A percentile compares a stretch with the other conserved stretches of the same genome.
phyloP scores from a whole-genome alignment of 2,113 vertebrate genomes.

The Myotis yumanensis region DNA sequence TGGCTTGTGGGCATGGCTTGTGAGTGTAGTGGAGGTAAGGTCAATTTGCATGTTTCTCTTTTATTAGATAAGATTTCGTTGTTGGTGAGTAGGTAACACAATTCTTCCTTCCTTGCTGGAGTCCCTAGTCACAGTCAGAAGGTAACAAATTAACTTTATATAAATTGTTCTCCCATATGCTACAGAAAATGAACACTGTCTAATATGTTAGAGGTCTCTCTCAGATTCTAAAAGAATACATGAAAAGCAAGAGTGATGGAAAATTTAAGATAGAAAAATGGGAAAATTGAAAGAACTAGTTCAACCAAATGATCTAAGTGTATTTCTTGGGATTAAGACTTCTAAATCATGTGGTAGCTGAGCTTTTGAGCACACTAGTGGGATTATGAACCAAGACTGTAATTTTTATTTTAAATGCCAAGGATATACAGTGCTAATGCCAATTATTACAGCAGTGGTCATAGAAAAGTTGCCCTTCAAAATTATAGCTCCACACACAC shows the following conservation, averaged over 20 bases:
- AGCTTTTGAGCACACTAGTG: conserved; percentile 1
- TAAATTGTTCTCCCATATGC: not conserved
- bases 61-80: no score
- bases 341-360: not conserved
- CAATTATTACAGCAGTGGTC: not conserved
- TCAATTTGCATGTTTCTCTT: no score
- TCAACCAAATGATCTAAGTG: not conserved
- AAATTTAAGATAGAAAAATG: not conserved
- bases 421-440: conserved; percentile 30
- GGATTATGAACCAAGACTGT: not conserved
- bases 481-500: not conserved
- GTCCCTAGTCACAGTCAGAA: not conserved
- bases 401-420: conserved; percentile 38
- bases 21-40: no score
- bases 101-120: not conserved
- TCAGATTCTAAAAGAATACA: not conserved
- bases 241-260: not conserved
- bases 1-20: no score
- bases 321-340: not conserved
- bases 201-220: not conserved
- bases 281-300: not conserved
- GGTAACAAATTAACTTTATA: not conserved
- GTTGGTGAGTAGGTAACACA: not conserved
- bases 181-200: not conserved
- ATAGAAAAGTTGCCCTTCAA: conserved; percentile 32